Percentiles rank a stretch among this genome's conserved stretches.
Evolutionary conservation across 2,113 vertebrate species (phyloP).

Genomic region (Tympanuchus pallidicinctus): DNA sequence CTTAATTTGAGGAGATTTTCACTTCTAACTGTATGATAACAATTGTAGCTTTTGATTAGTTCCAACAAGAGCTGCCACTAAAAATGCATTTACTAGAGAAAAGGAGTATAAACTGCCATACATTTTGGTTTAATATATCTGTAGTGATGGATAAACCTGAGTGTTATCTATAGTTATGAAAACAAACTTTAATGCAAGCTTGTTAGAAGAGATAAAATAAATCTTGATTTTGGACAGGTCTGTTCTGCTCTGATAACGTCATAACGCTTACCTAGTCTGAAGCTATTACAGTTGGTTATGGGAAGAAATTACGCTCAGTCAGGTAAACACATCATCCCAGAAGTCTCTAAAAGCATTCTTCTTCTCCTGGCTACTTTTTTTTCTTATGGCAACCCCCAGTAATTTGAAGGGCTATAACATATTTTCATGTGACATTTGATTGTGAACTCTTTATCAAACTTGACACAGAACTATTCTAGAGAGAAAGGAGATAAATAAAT

Average conservation of each 20-base stretch:
- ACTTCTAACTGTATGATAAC: not conserved
- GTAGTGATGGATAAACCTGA: not conserved
- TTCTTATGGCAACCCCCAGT: not conserved
- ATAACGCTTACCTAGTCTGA: not conserved
- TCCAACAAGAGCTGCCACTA: not conserved
- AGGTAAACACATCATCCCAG: fast-evolving
- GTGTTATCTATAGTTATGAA: not conserved
- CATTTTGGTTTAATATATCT: not conserved
- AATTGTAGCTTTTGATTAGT: not conserved
- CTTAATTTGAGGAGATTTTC: not conserved
- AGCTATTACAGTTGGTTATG: not conserved
- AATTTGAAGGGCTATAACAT: not conserved
- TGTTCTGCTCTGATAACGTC: not conserved
- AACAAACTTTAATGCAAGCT: not conserved
- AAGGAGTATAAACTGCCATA: not conserved
- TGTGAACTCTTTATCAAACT: not conserved
- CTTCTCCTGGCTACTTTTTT: not conserved
- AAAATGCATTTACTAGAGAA: not conserved
- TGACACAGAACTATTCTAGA: not conserved
- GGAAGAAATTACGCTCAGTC: not conserved
- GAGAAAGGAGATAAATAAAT: not conserved
- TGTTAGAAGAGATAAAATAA: not conserved
- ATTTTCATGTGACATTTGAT: not conserved
- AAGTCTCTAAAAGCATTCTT: not conserved
- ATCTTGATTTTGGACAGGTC: not conserved